Base-by-base conservation (phyloP, 2,888 invertebrate species). In the Sthenelais limicola region DNA sequence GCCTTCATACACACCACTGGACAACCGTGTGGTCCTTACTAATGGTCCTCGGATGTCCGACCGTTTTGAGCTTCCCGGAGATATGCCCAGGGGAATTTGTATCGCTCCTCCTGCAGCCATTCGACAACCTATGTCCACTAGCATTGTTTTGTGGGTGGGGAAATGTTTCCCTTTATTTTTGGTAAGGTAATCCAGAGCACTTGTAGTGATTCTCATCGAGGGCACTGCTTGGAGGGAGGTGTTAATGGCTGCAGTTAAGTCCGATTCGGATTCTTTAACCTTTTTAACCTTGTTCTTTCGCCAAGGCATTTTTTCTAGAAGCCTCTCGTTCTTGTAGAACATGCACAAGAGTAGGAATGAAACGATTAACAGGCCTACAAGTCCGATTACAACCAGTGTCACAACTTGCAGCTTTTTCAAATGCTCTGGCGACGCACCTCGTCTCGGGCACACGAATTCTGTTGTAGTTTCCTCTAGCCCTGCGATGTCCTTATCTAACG, bases 291-390 rank as follows among this genome's bases (percentile, higher is more conserved):
- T 38, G 24, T 7, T 1, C 9, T 38, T 38, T 9, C 51, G 12
- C 18, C 4, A 4, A 9, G 9, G 51, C n/a, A 68, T 2, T 9
- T 35, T 48, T 18, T 52, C 33, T 3, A 68, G 21, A 12, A 68
- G 24, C 7, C 68, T 18, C 21, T 68, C 68, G 32, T 68, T 68
- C 21, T 68, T 48, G 32, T 68, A 68, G 33, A 68, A 51, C 51
- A 68, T 52, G 35, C 68, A 68, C 33, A 68, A 18, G 21, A 68
- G 68, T 3, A 68, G 28, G 51, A 49, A 68, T 3, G 32, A 26
- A 18, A 68, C 51, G 26, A 68, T 68, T 1, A 68, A 7, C 3
- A 51, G 18, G 33, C 68, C 68, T 1, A 68, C 24, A 0, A 48
- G 3, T 7, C 68, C 35, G 26, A 68, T 51, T n/a, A 68, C 35